Base-by-base conservation (phyloP, 1,140 invertebrate species). In the Pseudomyrmex sp. region DNA sequence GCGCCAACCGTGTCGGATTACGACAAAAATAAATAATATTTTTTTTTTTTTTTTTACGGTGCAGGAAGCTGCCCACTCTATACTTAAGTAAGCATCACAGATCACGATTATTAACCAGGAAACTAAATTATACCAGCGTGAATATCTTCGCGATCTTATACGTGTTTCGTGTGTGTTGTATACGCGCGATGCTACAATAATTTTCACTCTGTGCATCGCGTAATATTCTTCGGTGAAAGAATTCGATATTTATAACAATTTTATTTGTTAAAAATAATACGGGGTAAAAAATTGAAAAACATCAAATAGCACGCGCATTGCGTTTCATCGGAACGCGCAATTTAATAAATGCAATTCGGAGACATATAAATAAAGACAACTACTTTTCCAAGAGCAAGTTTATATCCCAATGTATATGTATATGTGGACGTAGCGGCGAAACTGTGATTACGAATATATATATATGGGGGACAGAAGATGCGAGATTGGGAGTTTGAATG, bases 401-500 rank as follows among this genome's bases (percentile, higher is more conserved):
- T 2, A 18, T 23, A 12, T 12, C 18, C 10, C 44, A 44, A 72
- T 26, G 20, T 46, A 70, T 50, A 18, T 18, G 18, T 18, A 18
- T 18, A 15, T 48, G 65, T 84, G 50, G 15, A 18, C 50, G 23
- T 56, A 15, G 8, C 52, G 46, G 48, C 65, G 50, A 83, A 77
- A 72, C 59, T 89, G 87, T 91, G 91, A 93, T 93, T 92, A 93
- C 82, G 87, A 89, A 35, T 35, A 35, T 35, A 18, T 18, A 18
- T 18, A 88, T 84, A 72, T 52, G 65, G 59, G 46, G 74, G 52
- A 44, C 73, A 44, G 12, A 26, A 65, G 73, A 72, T 35, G 62
- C 3, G 15, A 56, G 56, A 50, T 56, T 74, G 52, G 66, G 63
- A 48, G 52, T 23, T 26, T 52, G 82, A 85, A 73, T 83, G 82